Conservation (phyloP, 2,888 invertebrate genomes). For the Brachylomia viminalis region DNA sequence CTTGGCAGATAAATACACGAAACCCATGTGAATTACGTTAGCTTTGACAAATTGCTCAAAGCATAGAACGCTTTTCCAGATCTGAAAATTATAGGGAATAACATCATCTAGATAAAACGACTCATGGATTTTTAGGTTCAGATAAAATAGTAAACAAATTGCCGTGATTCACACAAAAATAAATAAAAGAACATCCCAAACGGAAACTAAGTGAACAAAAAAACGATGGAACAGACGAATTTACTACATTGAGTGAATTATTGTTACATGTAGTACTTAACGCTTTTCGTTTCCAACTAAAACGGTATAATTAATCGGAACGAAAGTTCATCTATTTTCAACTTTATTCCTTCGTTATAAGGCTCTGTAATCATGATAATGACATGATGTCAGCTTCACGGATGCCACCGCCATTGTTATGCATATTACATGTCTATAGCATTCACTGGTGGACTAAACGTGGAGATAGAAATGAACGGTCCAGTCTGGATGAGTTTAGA, state of each 20-base stretch:
- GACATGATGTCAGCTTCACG: slow-evolving; percentile 61
- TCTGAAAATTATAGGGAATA: neutral
- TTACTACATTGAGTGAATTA: slow-evolving; percentile 58
- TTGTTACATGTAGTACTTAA: slow-evolving; percentile 48
- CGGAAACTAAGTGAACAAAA: slow-evolving; percentile 39
- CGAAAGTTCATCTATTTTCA: slow-evolving; percentile 43
- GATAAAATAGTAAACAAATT: slow-evolving; percentile 34
- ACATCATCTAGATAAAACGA: slow-evolving; percentile 15
- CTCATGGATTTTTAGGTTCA: slow-evolving; percentile 4
- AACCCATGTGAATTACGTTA: neutral
- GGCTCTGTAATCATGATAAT: slow-evolving; percentile 59
- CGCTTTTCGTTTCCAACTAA: slow-evolving; percentile 48
- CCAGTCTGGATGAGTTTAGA: slow-evolving; percentile 49
- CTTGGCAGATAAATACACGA: slow-evolving; percentile 5
- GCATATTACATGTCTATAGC: slow-evolving; percentile 69
- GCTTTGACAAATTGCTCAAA: neutral
- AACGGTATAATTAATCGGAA: slow-evolving; percentile 58
- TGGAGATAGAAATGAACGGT: slow-evolving; percentile 42
- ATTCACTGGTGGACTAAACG: slow-evolving; percentile 54
- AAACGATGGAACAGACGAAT: slow-evolving; percentile 53
- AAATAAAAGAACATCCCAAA: slow-evolving; percentile 31
- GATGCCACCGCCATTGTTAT: slow-evolving; percentile 66
- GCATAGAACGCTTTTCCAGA: neutral
- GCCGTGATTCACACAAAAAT: slow-evolving; percentile 21
- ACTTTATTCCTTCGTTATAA: slow-evolving; percentile 52